A percentile compares a stretch with the other conserved stretches of the same genome.
These are phyloP conservation scores for Diabrotica balteata DNA, from an alignment of 2,888 invertebrate species.

Conservation along the genomic window DNA sequence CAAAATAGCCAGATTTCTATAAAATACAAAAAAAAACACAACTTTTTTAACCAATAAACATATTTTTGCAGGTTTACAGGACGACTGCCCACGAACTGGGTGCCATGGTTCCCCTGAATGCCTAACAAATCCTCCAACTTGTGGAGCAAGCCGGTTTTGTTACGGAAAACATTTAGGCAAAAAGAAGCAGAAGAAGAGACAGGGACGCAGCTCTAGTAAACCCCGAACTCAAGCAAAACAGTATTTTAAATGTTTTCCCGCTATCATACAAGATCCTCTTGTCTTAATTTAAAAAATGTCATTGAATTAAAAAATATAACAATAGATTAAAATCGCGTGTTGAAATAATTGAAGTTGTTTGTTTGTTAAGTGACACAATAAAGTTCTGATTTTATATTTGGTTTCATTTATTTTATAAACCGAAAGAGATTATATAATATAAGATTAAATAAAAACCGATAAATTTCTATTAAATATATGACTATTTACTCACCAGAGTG, in stretches of 20 bases:
- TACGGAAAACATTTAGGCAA: conserved; percentile 54
- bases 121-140: conserved; percentile 62
- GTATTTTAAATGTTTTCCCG: conserved; percentile 45
- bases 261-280: conserved; percentile 39
- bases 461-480: too few relatives aligned
- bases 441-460: too few relatives aligned
- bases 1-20: too few relatives aligned
- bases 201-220: conserved; percentile 9
- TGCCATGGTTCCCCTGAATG: conserved; percentile 61
- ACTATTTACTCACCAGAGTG: conserved; percentile 11
- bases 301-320: neutral
- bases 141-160: conserved; percentile 59
- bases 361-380: too few relatives aligned
- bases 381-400: too few relatives aligned
- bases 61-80: conserved; percentile 62
- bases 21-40: too few relatives aligned
- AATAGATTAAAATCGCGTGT: neutral
- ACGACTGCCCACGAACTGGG: conserved; percentile 64
- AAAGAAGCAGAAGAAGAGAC: conserved; percentile 30
- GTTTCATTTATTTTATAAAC: too few relatives aligned
- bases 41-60: neutral
- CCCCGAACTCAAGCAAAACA: conserved; percentile 10
- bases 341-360: too few relatives aligned
- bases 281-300: neutral
- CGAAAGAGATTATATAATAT: too few relatives aligned